Base-by-base conservation (phyloP, 1,140 invertebrate genomes). In the Hyphantria cunea region DNA sequence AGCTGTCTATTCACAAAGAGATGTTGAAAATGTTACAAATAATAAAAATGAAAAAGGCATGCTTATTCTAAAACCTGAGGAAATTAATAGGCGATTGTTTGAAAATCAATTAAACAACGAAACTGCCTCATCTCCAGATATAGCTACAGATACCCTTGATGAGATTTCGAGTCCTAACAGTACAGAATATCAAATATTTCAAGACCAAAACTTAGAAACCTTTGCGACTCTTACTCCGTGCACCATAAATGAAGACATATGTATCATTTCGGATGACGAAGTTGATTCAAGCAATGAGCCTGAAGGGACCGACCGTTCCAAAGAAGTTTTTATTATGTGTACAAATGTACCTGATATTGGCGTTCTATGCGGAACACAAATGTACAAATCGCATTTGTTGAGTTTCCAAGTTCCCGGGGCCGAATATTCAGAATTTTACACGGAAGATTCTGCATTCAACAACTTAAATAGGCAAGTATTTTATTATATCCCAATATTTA, bases 41-140 rank as follows among this genome's bases (percentile, higher is more conserved):
- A 25, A 17, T 31, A 51, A 15, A 34, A 39, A 25, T 9, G 72
- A 78, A 64, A 45, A 55, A 25, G 68, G 80, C 12, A 87, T 89
- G 84, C 76, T 84, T 64, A 64, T 89, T 54, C 71, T 89, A 60
- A 89, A 89, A 78, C 85, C 88, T 7, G 85, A 88, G 75, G 84
- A 90, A 77, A 89, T 90, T n/a, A 88, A 89, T 64, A 79, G 80
- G 70, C 76, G 74, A 66, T 61, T 74, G 8, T 6, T 60, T n/a
- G 12, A 50, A 51, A 31, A 60, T 14, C 25, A 60, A 51, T 17
- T 51, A 8, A 1, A 2, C n/a, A 10, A 0, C 0, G 45, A 48
- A 17, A 17, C 8, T 25, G 6, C 14, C 0, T 12, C n/a, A 25
- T 10, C 14, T 5, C 2, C 17, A 17, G 17, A 48, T 6, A 48